Evolutionary conservation across 2,797 vertebrate genomes (phyloP), one percentile per base, ranked within the genome.

Genomic region (Pangasius djambal): DNA sequence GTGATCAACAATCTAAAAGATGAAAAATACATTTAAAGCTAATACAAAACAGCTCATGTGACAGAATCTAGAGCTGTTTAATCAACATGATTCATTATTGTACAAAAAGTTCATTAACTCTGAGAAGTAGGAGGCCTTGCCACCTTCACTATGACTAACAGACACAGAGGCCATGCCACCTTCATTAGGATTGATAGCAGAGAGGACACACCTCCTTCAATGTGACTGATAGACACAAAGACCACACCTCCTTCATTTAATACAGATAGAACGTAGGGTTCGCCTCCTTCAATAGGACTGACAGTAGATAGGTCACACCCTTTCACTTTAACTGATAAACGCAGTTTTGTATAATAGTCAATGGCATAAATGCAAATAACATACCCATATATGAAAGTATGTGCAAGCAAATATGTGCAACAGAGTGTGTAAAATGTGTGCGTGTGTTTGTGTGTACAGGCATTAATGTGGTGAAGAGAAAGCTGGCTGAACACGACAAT

Each of bases 401-500:
- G 28, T 83, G 25, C 7, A 81, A 34, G 3, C 9, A 59, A 59
- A 31, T 18, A 50, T 75, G 34, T 75, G 9, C 28, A 77, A 4
- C 31, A 63, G 37, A 9, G 22, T 52, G 86, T 86, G 50, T 78
- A 28, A 83, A 25, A 61, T n/a, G 34, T 86, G n/a, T 86, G 55
- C 86, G 15, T 74, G 15, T 88, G 61, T 65, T n/a, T 86, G 37
- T 89, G 59, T 89, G 34, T 77, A 13, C 86, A 99, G 98, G 98
- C 57, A 0, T 99, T 88, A 98, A 97, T 52, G 0, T 98, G 78
- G 91, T 98, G 94, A 99, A 99, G 91, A 97, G 98, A 93, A 99
- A 98, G 93, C 93, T 99, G 91, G 98, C 97, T 0, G 89, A 96
- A 89, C 98, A 98, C 0, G 98, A 99, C 92, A 97, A 97, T 84